Evolutionary conservation across 2,797 vertebrate genomes (phyloP).

Genomic region (Myotis daubentonii): DNA sequence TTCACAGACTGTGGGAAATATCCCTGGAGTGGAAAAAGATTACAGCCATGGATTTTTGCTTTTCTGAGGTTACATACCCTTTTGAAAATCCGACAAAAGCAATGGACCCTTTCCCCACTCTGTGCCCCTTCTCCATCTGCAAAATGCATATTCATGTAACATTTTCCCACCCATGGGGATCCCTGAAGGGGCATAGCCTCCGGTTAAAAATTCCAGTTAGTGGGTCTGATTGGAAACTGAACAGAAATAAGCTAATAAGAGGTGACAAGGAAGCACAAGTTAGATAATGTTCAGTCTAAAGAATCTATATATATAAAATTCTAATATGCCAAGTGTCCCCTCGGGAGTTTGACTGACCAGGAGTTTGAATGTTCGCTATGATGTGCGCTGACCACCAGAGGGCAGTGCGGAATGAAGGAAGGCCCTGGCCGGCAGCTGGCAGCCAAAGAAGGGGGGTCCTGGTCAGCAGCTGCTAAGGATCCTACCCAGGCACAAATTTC

Average conservation of each 20-base stretch:
- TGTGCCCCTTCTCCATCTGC: background rate
- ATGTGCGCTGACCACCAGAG: too few relatives aligned
- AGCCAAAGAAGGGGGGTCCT: too few relatives aligned
- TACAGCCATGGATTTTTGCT: background rate
- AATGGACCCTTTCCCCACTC: background rate
- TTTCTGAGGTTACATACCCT: background rate
- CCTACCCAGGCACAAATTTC: too few relatives aligned
- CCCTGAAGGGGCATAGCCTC: background rate
- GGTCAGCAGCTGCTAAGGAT: too few relatives aligned
- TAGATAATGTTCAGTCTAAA: background rate
- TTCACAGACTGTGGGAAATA: background rate
- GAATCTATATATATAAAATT: background rate
- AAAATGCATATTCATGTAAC: background rate
- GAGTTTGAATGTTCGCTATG: too few relatives aligned
- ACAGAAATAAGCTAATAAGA: background rate
- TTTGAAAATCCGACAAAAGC: slow-evolving; percentile 24
- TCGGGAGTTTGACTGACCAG: too few relatives aligned
- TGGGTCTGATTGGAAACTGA: background rate
- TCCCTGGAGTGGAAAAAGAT: background rate
- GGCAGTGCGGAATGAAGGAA: too few relatives aligned
- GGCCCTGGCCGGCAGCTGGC: too few relatives aligned
- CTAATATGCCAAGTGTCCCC: too few relatives aligned
- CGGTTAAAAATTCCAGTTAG: background rate
- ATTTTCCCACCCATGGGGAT: background rate
- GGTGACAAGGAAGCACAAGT: background rate